Conservation (phyloP, 2,797 vertebrate species). For the Mareca strepera region DNA sequence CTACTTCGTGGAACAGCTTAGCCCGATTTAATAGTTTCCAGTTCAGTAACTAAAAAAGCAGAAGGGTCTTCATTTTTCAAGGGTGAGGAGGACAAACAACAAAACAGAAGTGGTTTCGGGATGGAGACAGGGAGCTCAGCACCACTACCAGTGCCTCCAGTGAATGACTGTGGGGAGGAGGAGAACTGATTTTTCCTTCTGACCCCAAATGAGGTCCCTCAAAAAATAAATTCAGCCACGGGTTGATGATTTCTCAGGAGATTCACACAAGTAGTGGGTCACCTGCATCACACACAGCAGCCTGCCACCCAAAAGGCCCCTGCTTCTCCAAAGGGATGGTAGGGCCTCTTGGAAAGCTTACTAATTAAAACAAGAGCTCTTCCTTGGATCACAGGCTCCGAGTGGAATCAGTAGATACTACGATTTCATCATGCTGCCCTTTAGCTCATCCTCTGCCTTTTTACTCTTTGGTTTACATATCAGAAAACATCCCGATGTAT, state of each 20-base stretch:
- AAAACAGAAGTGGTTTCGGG: not conserved
- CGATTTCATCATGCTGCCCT: not conserved
- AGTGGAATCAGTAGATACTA: not conserved
- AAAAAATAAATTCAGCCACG: rapidly evolving
- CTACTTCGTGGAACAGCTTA: not conserved
- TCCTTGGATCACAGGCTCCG: not conserved
- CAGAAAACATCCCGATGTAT: not conserved
- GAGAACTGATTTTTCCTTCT: not conserved
- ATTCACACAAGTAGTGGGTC: rapidly evolving
- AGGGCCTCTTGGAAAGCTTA: not conserved
- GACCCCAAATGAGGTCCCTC: not conserved
- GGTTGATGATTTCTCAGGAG: not conserved
- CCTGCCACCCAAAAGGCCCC: rapidly evolving
- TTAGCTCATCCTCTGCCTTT: constrained; percentile 7
- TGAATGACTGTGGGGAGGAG: not conserved
- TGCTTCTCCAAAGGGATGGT: not conserved
- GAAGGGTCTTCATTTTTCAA: not conserved
- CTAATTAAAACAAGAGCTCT: not conserved
- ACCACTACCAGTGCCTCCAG: not conserved
- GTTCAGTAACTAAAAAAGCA: not conserved
- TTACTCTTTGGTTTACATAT: not conserved
- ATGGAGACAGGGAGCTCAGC: not conserved
- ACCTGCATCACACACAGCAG: rapidly evolving
- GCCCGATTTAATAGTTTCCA: constrained; percentile 10
- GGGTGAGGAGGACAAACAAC: not conserved